Evolutionary conservation across 2,113 vertebrate species (phyloP), one percentile per base, ranked within the genome.

Genomic region (Nipponia nippon): DNA sequence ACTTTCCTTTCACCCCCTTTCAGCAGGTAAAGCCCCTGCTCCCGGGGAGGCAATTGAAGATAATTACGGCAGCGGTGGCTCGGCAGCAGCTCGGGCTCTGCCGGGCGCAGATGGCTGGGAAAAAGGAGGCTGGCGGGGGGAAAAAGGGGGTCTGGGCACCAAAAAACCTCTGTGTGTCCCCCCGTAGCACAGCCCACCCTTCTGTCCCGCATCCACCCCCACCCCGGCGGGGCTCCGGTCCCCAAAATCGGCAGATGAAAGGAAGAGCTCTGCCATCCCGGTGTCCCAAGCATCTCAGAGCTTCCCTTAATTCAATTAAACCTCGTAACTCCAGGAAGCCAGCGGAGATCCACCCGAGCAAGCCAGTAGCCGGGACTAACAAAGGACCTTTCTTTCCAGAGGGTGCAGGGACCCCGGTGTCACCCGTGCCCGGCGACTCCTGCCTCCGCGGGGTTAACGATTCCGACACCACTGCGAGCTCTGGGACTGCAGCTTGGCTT

Each of bases 11-110:
- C 96, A 81, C 81, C 16, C 46, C 63, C 89, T 90, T 19, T 30
- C 42, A 78, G 92, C 97, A 97, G 97, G 98, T 97, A 96, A 91
- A 96, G 52, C 79, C 70, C 89, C 96, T 95, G 87, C 85, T 87
- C 78, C 89, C 13, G 58, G 71, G 75, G 73, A 92, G 86, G 84
- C 78, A 46, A 67, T 40, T 82, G 63, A 32, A 59, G 77, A 16
- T 61, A 91, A 95, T 97, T 96, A 95, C 96, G 94, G 96, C 93
- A 4, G 70, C 27, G 7, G 65, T 30, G 50, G 69, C 83, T 70
- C 88, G 42, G 81, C 86, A 55, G 42, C 82, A 49, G 13, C 65
- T 44, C 79, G 40, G 77, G 83, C 76, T 84, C 26, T 32, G 65
- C 42, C 44, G 13, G 18, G 73, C 14, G 79, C 91, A 89, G 79